Conservation (phyloP, 2,113 vertebrate species). For the Fulmarus glacialis region DNA sequence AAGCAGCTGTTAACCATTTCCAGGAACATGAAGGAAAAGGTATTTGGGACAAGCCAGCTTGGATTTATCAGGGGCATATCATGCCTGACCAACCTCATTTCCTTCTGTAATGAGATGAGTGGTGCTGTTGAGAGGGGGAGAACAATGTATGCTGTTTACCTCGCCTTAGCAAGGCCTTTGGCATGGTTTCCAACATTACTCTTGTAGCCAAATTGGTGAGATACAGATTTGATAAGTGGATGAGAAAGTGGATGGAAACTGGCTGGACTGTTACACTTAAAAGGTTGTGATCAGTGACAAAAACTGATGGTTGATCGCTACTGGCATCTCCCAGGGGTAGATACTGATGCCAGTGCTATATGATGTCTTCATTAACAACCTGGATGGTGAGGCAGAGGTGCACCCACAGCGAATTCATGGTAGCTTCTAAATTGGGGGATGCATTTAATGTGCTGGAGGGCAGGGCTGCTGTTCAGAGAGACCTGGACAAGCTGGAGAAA, state of each 20-base stretch:
- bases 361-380: not conserved
- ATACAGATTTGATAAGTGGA: not conserved
- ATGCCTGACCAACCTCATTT: not conserved
- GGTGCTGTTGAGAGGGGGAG: not conserved
- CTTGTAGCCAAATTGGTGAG: not conserved
- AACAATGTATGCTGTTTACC: not conserved
- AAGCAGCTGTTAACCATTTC: not conserved
- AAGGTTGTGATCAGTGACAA: not conserved
- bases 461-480: not conserved
- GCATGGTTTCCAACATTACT: not conserved
- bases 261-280: not conserved
- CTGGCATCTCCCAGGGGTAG: not conserved
- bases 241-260: not conserved
- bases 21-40: not conserved
- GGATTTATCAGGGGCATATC: not conserved
- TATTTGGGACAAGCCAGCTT: not conserved
- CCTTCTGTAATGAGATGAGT: not conserved
- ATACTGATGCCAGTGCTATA: rapidly evolving
- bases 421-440: not conserved
- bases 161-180: not conserved
- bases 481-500: not conserved
- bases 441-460: not conserved
- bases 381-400: not conserved
- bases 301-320: not conserved
- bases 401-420: not conserved